Conservation (phyloP, 2,797 vertebrate species). For the Hylomyscus alleni region DNA sequence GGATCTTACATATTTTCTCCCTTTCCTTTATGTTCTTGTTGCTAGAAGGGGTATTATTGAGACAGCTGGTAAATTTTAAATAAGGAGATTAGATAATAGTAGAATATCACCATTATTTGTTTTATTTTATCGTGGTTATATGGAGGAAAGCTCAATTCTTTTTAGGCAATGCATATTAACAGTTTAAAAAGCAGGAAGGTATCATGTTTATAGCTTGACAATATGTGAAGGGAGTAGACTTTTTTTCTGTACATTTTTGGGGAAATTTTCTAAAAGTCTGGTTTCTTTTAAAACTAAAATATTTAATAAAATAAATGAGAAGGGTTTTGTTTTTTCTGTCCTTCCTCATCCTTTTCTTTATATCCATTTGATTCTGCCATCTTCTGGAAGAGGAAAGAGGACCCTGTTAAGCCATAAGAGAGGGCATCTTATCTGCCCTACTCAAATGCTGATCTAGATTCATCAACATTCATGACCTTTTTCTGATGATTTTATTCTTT, state of each 20-base stretch:
- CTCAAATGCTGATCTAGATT: neutral
- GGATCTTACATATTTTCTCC: neutral
- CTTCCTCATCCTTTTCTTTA: neutral
- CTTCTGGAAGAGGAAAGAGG: neutral
- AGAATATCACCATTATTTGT: neutral
- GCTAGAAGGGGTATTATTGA: neutral
- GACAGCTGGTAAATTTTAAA: neutral
- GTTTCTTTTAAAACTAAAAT: neutral
- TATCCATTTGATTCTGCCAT: neutral
- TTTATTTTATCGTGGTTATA: neutral
- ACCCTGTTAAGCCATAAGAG: neutral
- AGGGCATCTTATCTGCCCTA: neutral
- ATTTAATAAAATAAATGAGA: neutral
- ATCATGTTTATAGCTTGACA: neutral
- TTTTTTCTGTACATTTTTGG: neutral
- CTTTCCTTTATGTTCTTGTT: neutral
- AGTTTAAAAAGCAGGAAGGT: neutral
- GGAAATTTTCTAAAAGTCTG: neutral
- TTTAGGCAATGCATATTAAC: neutral
- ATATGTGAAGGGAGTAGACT: neutral
- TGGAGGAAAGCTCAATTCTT: neutral
- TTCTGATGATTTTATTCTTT: neutral
- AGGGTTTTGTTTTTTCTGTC: neutral
- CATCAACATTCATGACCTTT: neutral
- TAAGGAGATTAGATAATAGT: neutral